A percentile compares a stretch with the other conserved stretches of the same genome.
Conservation (phyloP, 2,888 invertebrate genomes). For the Miltochrista miniata region DNA sequence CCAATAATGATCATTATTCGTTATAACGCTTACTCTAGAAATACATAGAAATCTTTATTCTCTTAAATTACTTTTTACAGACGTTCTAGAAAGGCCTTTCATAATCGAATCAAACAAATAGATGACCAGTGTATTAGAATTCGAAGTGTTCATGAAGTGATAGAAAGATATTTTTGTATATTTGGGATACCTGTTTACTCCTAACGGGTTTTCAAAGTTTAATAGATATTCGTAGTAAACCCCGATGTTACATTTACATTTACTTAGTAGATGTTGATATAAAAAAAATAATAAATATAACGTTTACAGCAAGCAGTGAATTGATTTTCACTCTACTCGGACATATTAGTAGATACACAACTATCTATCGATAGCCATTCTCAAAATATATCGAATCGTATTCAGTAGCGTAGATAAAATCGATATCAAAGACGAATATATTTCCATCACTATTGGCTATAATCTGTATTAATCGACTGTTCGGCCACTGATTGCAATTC, state of each 20-base stretch:
- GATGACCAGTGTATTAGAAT: slow-evolving; percentile 73
- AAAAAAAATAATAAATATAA: neutral
- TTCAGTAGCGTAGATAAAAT: too few species aligned
- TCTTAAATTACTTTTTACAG: slow-evolving; percentile 32
- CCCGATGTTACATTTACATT: slow-evolving; percentile 38
- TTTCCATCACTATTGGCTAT: too few species aligned
- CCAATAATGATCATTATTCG: too few species aligned
- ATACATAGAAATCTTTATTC: slow-evolving; percentile 19
- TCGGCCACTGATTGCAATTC: too few species aligned
- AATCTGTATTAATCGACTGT: too few species aligned
- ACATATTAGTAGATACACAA: too few species aligned
- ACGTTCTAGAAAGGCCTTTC: slow-evolving; percentile 42
- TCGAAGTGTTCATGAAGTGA: slow-evolving; percentile 80
- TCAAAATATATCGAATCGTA: too few species aligned
- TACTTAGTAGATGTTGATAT: slow-evolving; percentile 25
- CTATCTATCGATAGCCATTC: too few species aligned
- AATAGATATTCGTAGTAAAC: slow-evolving; percentile 47
- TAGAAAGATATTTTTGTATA: slow-evolving; percentile 80
- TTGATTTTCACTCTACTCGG: too few species aligned
- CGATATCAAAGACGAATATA: too few species aligned
- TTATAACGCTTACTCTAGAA: neutral
- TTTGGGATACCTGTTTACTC: slow-evolving; percentile 60
- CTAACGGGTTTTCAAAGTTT: slow-evolving; percentile 58
- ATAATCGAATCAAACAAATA: slow-evolving; percentile 57
- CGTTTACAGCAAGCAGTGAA: too few species aligned